Evolutionary conservation across 2,888 invertebrate genomes (phyloP).

Genomic region (Spilosoma lubricipeda): DNA sequence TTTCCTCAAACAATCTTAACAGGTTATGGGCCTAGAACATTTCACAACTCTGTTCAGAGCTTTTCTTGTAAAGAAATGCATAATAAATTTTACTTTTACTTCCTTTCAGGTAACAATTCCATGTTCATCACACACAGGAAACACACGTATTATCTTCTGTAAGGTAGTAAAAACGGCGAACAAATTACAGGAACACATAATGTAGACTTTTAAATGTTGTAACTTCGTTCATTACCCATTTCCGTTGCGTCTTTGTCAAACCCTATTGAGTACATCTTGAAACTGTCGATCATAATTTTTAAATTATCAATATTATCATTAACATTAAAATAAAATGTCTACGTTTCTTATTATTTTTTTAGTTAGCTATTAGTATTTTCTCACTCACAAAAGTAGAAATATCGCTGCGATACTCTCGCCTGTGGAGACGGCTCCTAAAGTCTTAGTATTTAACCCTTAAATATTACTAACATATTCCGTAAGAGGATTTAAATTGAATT

Average conservation of each 20-base stretch:
- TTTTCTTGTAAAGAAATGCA: background rate
- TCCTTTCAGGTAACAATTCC: slow-evolving; percentile 4
- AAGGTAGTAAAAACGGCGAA: background rate
- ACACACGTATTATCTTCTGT: background rate
- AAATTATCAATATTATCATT: too few species aligned
- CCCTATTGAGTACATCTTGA: background rate
- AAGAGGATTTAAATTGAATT: slow-evolving; percentile 9
- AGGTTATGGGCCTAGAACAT: too few species aligned
- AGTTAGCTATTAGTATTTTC: too few species aligned
- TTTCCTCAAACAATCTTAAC: too few species aligned
- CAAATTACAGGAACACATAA: background rate
- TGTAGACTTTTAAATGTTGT: background rate
- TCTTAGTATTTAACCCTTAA: background rate
- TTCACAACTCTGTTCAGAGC: too few species aligned
- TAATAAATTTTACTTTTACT: background rate
- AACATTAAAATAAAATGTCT: too few species aligned
- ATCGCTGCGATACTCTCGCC: too few species aligned
- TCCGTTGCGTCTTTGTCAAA: background rate
- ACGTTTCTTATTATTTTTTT: background rate
- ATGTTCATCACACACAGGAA: background rate
- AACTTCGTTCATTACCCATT: background rate
- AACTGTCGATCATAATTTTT: background rate
- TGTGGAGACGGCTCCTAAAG: background rate
- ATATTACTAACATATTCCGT: background rate
- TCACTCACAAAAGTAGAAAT: too few species aligned